Evolutionary conservation across 2,113 vertebrate species (phyloP).

Genomic region (Mobula birostris): DNA sequence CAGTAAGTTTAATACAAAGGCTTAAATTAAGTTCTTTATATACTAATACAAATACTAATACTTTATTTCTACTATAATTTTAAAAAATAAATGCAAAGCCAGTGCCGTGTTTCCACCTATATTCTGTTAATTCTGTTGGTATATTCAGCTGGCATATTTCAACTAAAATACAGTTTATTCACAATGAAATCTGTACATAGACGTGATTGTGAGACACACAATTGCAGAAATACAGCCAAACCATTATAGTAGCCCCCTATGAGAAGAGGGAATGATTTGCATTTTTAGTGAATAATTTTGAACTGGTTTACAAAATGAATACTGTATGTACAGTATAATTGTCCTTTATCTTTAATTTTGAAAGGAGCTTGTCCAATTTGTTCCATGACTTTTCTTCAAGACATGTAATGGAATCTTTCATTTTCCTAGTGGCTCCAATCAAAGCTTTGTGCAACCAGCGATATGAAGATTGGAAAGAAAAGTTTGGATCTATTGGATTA

Average conservation of each 20-base stretch:
- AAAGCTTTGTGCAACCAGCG: conserved; percentile 93
- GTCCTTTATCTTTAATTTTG: conserved; percentile 31
- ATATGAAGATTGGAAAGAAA: conserved; percentile 87
- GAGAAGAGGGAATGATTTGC: background rate
- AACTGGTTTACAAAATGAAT: background rate
- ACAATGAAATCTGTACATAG: background rate
- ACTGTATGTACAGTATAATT: conserved; percentile 12
- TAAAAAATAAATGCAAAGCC: background rate
- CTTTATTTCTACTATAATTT: background rate
- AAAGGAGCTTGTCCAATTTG: background rate
- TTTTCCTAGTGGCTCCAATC: conserved; percentile 86
- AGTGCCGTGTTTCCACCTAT: background rate
- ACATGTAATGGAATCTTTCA: conserved; percentile 16
- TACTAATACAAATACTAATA: background rate
- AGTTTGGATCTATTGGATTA: conserved; percentile 85
- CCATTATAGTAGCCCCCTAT: background rate
- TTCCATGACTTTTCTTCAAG: conserved; percentile 4
- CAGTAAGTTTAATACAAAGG: conserved; percentile 60
- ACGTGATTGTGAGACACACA: background rate
- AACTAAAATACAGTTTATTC: background rate
- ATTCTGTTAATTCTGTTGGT: background rate
- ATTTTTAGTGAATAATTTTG: conserved; percentile 2
- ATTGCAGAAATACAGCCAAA: background rate
- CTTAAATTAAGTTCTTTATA: background rate
- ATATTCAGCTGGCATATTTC: background rate